Evolutionary conservation across 2,888 invertebrate genomes (phyloP).

Genomic region (Panopea generosa): DNA sequence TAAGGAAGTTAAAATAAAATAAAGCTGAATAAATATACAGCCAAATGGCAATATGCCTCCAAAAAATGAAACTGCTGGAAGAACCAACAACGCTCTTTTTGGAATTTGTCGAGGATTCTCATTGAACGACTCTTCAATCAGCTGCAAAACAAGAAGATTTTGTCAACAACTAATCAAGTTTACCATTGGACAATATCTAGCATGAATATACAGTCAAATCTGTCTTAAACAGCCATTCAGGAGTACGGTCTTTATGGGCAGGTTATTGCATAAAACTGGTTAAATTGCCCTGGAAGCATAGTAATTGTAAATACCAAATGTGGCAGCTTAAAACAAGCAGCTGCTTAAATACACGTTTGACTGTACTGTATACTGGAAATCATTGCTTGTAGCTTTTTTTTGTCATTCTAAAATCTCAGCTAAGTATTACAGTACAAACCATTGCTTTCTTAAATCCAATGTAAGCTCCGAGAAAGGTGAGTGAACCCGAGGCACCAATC

Average conservation of each 20-base stretch:
- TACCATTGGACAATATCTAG: no score
- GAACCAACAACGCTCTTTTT: constrained; percentile 97
- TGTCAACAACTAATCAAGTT: no score
- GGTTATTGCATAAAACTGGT: no score
- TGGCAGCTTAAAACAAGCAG: no score
- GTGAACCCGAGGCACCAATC: constrained; percentile 99
- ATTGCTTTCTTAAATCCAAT: constrained; percentile 98
- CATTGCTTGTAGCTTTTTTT: neutral
- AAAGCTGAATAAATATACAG: constrained; percentile 99
- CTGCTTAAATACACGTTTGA: neutral
- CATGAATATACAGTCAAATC: no score
- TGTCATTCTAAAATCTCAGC: no score
- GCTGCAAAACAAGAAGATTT: no score
- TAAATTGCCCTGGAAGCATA: no score
- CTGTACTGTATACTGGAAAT: neutral
- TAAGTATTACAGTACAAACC: neutral
- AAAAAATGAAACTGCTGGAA: constrained; percentile 96
- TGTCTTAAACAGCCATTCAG: no score
- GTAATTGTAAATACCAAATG: no score
- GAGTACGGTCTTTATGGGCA: no score
- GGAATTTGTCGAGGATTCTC: constrained; percentile 98
- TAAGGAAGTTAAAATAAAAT: constrained; percentile 99
- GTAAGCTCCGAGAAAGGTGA: constrained; percentile 99
- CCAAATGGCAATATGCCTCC: constrained; percentile 99
- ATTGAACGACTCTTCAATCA: constrained; percentile 96